Evolutionary conservation across 2,888 invertebrate species (phyloP).

Genomic region (Apamea epomidion): DNA sequence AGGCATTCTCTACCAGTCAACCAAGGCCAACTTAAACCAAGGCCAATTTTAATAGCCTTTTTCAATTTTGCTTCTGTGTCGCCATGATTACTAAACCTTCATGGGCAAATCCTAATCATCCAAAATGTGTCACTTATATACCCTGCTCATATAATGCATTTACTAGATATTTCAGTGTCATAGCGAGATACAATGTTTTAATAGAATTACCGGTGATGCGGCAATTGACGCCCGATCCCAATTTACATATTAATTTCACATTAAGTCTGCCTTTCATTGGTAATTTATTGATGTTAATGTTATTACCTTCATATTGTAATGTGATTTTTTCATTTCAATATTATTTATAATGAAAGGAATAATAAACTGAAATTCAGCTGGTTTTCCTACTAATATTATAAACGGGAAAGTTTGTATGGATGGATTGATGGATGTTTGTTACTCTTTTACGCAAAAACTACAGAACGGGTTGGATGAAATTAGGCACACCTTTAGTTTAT

Average conservation of each 20-base stretch:
- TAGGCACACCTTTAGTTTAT: too few species aligned
- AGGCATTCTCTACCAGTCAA: too few species aligned
- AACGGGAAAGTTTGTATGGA: too few species aligned
- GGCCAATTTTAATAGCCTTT: neutral
- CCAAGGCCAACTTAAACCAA: too few species aligned
- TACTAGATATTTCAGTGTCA: constrained; percentile 49
- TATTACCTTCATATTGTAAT: constrained; percentile 41
- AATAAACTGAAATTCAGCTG: neutral
- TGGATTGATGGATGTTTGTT: too few species aligned
- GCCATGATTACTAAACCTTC: neutral
- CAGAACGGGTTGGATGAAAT: too few species aligned
- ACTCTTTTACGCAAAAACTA: too few species aligned
- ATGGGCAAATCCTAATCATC: constrained; percentile 17
- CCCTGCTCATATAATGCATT: neutral
- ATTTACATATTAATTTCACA: constrained; percentile 59
- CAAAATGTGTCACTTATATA: constrained; percentile 3
- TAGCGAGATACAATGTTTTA: constrained; percentile 53
- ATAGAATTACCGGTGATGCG: constrained; percentile 54
- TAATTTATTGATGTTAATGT: constrained; percentile 55
- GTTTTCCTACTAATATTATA: too few species aligned
- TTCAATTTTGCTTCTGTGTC: neutral
- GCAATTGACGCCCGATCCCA: constrained; percentile 43
- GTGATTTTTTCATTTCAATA: constrained; percentile 4
- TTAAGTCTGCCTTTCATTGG: constrained; percentile 46
- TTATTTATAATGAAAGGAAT: neutral